Evolutionary conservation across 2,888 invertebrate genomes (phyloP).

Genomic region (Dysmachus trigonus): DNA sequence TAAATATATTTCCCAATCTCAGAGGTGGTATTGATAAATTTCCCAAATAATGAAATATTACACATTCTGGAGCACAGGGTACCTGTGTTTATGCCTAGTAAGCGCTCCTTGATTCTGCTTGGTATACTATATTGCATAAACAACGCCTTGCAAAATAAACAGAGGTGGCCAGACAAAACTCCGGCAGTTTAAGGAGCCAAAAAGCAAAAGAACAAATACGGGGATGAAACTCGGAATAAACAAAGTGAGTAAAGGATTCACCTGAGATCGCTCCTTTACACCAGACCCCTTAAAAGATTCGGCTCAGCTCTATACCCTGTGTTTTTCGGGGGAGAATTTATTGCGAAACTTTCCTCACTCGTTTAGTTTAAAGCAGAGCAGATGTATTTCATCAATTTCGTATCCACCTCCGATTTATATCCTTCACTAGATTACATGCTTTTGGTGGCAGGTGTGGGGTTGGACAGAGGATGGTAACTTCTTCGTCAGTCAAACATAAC

Average conservation of each 20-base stretch:
- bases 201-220: conserved; percentile 22
- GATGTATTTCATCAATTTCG: conserved; percentile 50
- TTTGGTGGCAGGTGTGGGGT: neutral
- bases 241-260: conserved; percentile 5
- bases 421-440: conserved; percentile 4
- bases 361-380: conserved; percentile 49
- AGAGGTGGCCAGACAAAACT: neutral
- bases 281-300: neutral
- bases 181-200: neutral
- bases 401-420: conserved; percentile 48
- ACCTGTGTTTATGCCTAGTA: neutral
- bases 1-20: neutral
- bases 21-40: conserved; percentile 4
- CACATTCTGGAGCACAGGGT: neutral
- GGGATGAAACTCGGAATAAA: conserved; percentile 21
- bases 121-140: neutral
- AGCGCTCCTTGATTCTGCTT: neutral
- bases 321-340: conserved; percentile 46
- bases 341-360: conserved; percentile 49
- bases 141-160: neutral
- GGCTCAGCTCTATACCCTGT: neutral
- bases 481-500: conserved; percentile 14
- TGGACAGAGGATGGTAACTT: neutral
- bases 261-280: conserved; percentile 2
- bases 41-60: conserved; percentile 22